Evolutionary conservation across 2,113 vertebrate genomes (phyloP).

Genomic region (Eonycteris spelaea): DNA sequence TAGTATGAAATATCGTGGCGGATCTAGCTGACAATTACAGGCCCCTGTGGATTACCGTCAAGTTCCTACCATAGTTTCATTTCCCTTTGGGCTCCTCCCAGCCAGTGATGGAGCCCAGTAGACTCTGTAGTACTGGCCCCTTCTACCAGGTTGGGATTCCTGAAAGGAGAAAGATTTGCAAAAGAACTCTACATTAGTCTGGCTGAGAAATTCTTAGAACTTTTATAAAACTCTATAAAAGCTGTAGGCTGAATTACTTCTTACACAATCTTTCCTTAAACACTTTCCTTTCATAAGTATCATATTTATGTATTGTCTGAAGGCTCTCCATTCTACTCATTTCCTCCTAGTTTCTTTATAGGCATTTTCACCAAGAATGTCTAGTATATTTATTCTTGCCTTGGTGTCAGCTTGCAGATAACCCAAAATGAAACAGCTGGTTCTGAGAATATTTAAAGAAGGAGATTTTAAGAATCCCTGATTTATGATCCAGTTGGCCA

Average conservation of each 20-base stretch:
- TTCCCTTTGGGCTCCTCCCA: neutral
- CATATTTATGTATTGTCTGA: neutral
- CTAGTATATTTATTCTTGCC: neutral
- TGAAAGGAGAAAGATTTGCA: neutral
- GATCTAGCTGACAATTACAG: neutral
- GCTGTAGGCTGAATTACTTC: neutral
- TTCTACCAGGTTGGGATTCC: neutral
- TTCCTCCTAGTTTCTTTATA: neutral
- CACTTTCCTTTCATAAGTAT: neutral
- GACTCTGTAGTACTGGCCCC: neutral
- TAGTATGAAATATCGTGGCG: neutral
- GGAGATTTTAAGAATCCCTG: neutral
- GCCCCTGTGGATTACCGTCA: neutral
- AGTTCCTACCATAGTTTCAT: neutral
- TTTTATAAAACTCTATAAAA: neutral
- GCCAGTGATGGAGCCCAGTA: neutral
- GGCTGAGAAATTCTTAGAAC: neutral
- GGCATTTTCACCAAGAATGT: neutral
- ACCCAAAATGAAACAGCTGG: neutral
- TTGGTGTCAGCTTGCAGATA: neutral
- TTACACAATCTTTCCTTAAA: neutral
- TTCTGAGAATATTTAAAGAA: neutral
- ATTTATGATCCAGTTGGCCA: neutral
- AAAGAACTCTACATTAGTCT: neutral
- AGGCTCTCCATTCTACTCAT: neutral